Conservation (phyloP, 2,888 invertebrate species). For the Nudaria mundana region DNA sequence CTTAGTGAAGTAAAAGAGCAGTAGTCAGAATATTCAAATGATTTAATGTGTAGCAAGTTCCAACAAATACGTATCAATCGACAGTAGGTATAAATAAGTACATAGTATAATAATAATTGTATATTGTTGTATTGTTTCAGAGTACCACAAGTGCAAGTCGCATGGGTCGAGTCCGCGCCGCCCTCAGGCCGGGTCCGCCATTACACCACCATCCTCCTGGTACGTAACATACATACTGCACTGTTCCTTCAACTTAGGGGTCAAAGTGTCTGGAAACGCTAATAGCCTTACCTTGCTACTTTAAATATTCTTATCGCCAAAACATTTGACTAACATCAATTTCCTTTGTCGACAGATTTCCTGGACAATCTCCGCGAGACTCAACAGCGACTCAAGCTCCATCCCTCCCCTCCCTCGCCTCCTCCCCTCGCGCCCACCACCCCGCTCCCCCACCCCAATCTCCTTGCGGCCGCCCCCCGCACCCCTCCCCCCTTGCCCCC, state of each 20-base stretch:
- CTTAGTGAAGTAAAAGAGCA: no score
- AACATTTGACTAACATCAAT: no score
- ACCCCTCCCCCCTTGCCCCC: slow-evolving; percentile 66
- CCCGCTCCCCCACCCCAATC: slow-evolving; percentile 54
- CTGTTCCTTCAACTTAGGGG: not conserved
- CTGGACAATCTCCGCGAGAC: slow-evolving; percentile 69
- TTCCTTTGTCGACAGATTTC: no score
- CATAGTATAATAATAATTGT: no score
- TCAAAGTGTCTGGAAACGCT: no score
- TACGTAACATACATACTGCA: slow-evolving; percentile 36
- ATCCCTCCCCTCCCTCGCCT: slow-evolving; percentile 31
- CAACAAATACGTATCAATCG: no score
- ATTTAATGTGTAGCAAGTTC: no score
- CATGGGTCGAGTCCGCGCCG: slow-evolving; percentile 50
- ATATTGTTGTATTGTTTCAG: slow-evolving; percentile 16
- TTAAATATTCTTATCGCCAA: no score
- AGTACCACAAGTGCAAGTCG: slow-evolving; percentile 32
- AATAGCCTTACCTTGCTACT: no score
- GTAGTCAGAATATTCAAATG: no score
- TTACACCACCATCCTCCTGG: slow-evolving; percentile 69
- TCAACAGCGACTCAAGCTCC: slow-evolving; percentile 55
- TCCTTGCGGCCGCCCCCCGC: slow-evolving; percentile 54
- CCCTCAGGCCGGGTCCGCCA: slow-evolving; percentile 57
- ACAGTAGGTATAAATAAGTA: no score
- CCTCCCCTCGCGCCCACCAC: slow-evolving; percentile 60